Evolutionary conservation across 2,113 vertebrate genomes (phyloP).

Genomic region (Pseudorectes ferrugineus): DNA sequence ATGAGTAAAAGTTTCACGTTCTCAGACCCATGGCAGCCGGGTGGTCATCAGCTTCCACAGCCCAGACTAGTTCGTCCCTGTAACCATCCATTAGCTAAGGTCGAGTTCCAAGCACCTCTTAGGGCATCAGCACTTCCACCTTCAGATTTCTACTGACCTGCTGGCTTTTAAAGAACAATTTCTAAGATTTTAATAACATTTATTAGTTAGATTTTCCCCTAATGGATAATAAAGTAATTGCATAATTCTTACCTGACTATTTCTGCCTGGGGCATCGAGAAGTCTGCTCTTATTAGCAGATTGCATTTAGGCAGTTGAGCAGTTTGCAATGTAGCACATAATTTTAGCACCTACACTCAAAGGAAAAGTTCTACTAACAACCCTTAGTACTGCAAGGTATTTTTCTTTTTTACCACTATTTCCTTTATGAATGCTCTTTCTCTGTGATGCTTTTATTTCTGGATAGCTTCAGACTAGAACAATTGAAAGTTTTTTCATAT

Average conservation of each 20-base stretch:
- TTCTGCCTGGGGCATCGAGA: not conserved
- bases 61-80: not conserved
- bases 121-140: not conserved
- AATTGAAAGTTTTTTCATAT: not conserved
- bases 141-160: not conserved
- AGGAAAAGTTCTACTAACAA: not conserved
- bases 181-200: not conserved
- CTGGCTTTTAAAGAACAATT: not conserved
- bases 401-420: not conserved
- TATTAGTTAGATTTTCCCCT: not conserved
- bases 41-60: not conserved
- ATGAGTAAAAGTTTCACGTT: not conserved
- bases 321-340: not conserved
- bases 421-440: not conserved
- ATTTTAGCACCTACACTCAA: not conserved
- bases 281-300: not conserved
- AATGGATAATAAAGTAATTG: not conserved
- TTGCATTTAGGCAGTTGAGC: not conserved
- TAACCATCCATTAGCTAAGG: not conserved
- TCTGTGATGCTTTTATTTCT: not conserved
- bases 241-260: not conserved
- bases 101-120: not conserved
- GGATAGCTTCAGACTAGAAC: not conserved
- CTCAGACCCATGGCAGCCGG: not conserved
- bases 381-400: not conserved